Conservation (phyloP, 2,888 invertebrate genomes). For the Helobdella robusta region DNA sequence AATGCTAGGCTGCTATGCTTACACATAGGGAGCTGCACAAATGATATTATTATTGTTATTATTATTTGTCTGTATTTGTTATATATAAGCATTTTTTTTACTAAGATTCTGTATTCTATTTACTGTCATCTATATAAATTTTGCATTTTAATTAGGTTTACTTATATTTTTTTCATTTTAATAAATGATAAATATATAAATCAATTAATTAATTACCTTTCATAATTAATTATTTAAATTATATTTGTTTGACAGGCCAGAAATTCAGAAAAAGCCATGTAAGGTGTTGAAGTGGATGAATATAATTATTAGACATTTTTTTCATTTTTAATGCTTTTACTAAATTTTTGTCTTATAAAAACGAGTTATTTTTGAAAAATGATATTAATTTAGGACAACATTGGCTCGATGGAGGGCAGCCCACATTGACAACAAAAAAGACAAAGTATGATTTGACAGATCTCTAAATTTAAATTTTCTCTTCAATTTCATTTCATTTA, state of each 20-base stretch:
- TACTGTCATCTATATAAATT: too few species aligned
- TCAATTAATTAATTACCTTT: too few species aligned
- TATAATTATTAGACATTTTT: neutral
- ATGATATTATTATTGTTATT: too few species aligned
- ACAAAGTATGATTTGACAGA: conserved; percentile 29
- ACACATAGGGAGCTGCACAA: too few species aligned
- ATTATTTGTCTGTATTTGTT: too few species aligned
- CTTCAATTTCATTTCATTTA: neutral
- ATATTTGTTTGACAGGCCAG: conserved; percentile 59
- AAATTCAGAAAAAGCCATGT: conserved; percentile 95
- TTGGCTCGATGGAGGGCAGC: conserved; percentile 82
- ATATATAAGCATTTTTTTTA: too few species aligned
- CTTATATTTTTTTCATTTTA: too few species aligned
- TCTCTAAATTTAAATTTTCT: neutral
- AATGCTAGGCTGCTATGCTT: too few species aligned
- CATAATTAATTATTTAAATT: neutral
- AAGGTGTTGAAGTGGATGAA: conserved; percentile 52
- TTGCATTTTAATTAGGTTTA: too few species aligned
- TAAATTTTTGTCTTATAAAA: neutral
- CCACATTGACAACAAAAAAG: conserved; percentile 55
- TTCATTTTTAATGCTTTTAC: neutral
- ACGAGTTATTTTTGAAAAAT: neutral
- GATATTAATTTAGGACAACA: conserved; percentile 68
- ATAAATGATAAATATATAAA: too few species aligned
- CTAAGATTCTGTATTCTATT: too few species aligned